Base-by-base conservation (phyloP, 1,140 invertebrate species). In the Scaptomyza pallida region DNA sequence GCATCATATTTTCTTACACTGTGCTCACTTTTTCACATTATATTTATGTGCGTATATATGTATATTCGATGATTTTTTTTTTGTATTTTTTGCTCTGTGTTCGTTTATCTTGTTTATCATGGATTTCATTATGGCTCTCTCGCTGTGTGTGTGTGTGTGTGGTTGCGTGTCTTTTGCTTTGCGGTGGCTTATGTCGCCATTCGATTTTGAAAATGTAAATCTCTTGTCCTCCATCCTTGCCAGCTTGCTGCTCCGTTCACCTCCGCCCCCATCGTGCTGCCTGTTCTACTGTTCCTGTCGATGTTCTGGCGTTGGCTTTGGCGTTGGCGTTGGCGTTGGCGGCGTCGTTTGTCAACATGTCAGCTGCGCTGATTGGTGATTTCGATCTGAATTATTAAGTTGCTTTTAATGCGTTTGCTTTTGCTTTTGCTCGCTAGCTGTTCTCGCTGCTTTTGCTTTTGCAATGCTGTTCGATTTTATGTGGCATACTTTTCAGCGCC, bases 121-220 rank as follows among this genome's bases (percentile, higher is more conserved):
- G 77, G 81, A 85, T 85, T 85, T 85, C 77, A 85, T 85, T 85
- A 86, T 86, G 81, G 80, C 76, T 37, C n/a, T 30, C 8, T 30
- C 1, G 8, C 6, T 30, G 26, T 30, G 26, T 30, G 26, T 30
- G 5, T 30, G 26, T 30, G 26, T 30, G 26, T 72, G 63, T 69
- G 80, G 60, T 75, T 85, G 80, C 80, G 67, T 80, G 80, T 85
- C 81, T 86, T 86, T 86, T 85, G 81, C 81, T 81, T 75, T 80
- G 81, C 81, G 81, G 81, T 86, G 81, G 81, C 81, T 85, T 85
- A 86, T 85, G 82, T 83, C 81, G 81, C 81, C 81, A 77, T 86
- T 85, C 81, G 81, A 85, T 85, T 85, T 85, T 85, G 73, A 85
- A 85, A 85, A 85, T 85, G 82, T 85, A 85, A 85, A 85, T 85